Evolutionary conservation across 2,888 invertebrate genomes (phyloP).

Genomic region (Subacronicta megacephala): DNA sequence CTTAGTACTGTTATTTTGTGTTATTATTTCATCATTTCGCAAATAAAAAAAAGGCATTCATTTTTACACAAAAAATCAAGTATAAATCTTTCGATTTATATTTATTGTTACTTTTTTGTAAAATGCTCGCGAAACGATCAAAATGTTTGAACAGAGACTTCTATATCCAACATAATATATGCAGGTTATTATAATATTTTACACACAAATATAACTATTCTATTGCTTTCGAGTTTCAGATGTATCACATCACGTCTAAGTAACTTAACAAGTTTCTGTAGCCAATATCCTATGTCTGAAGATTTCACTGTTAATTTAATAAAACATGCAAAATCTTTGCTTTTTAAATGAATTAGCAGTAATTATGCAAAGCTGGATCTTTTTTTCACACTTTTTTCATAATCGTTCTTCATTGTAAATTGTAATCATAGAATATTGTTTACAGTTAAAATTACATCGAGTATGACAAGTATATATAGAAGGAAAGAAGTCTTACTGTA

Average conservation of each 20-base stretch:
- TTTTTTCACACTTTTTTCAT: too few species aligned
- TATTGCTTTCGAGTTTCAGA: slow-evolving; percentile 69
- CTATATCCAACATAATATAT: slow-evolving; percentile 36
- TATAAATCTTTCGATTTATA: not conserved
- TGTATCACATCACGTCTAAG: slow-evolving; percentile 53
- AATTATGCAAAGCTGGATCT: too few species aligned
- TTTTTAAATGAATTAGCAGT: too few species aligned
- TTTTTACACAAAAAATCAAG: not conserved
- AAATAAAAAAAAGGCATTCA: slow-evolving; percentile 27
- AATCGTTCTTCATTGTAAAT: not conserved
- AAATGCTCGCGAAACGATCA: slow-evolving; percentile 19
- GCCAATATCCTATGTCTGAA: not conserved
- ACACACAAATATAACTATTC: slow-evolving; percentile 62
- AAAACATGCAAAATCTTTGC: not conserved
- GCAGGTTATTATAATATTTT: slow-evolving; percentile 30
- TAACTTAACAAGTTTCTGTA: not conserved
- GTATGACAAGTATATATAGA: slow-evolving; percentile 7
- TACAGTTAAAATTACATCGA: slow-evolving; percentile 1
- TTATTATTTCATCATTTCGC: slow-evolving; percentile 21
- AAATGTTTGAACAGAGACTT: slow-evolving; percentile 23
- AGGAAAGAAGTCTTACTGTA: slow-evolving; percentile 29
- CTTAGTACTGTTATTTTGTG: slow-evolving; percentile 23
- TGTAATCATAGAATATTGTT: not conserved
- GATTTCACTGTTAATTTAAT: not conserved
- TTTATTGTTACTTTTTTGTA: not conserved